Percentiles rank a stretch among this genome's conserved stretches.
Conservation (phyloP, 2,113 vertebrate genomes). For the Setophaga kirtlandii region DNA sequence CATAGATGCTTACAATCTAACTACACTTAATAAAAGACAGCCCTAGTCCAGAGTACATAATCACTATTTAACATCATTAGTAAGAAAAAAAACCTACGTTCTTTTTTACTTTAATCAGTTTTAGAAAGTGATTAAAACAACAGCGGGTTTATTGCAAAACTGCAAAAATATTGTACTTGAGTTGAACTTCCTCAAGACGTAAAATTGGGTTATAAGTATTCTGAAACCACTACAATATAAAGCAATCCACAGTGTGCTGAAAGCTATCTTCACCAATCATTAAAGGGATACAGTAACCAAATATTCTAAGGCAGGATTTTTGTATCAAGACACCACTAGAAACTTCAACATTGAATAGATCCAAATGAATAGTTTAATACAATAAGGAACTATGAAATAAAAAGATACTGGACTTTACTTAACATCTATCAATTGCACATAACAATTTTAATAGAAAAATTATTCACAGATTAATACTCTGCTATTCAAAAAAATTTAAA, state of each 20-base stretch:
- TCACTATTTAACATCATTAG: not conserved
- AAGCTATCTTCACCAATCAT: not conserved
- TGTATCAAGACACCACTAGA: not conserved
- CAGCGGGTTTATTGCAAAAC: fast-evolving
- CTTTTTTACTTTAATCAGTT: not conserved
- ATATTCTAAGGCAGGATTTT: not conserved
- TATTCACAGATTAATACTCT: not conserved
- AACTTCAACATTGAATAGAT: not conserved
- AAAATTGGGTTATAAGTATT: not conserved
- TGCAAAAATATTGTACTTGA: not conserved
- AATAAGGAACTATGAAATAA: not conserved
- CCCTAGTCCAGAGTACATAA: not conserved
- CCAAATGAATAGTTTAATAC: not conserved
- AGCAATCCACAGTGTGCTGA: not conserved
- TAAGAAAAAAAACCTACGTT: not conserved
- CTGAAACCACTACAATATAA: not conserved
- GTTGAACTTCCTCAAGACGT: not conserved
- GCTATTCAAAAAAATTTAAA: not conserved
- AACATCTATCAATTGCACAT: not conserved
- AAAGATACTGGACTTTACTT: not conserved
- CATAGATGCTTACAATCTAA: not conserved
- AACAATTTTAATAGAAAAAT: not conserved
- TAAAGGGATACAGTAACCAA: fast-evolving
- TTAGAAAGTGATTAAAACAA: not conserved
- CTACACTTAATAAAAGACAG: not conserved